Evolutionary conservation across 2,888 invertebrate genomes (phyloP), one percentile per base, ranked within the genome.

Genomic region (Cheilosia impressa): DNA sequence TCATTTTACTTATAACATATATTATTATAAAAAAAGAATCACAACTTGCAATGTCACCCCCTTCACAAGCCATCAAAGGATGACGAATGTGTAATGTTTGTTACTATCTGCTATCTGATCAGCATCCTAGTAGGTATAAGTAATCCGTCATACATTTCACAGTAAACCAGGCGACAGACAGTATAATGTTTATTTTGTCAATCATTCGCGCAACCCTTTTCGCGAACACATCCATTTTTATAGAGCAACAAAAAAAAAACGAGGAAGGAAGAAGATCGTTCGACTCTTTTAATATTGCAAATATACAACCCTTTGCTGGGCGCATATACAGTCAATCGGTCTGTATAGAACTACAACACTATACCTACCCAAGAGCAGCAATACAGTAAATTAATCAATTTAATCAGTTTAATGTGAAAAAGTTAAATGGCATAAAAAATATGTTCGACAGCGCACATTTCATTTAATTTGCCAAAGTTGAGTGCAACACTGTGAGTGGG

Each of bases 351-450:
- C 53, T 19, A 65, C 72, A 57, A 52, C 57, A 52, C 43, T 66
- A 47, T 57, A 24, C 55, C 50, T 60, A 31, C 38, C 38, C 38
- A 13, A 38, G 13, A 38, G 38, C 63, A 50, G 31, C 57, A 55
- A 73, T 75, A 79, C 89, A 91, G 91, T 90, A 88, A 91, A 91
- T 91, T 92, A 91, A 91, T 91, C 91, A 91, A 91, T 91, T 92
- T 91, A 91, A 92, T 91, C 90, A 89, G 88, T 88, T 89, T 90
- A 90, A 90, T 89, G 88, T 89, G 84, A 87, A 85, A 85, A 88
- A 87, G 88, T 88, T 88, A 88, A 88, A 88, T 88, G 88, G 87
- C 88, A 88, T 88, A 88, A 88, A 88, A 88, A 88, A 88, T 88
- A 88, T 88, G 88, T 84, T 87, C 80, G 83, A 83, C 76, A 72